phyloP scores from a whole-genome alignment of 2,888 invertebrate genomes.

The Didymodactylos carnosus region DNA sequence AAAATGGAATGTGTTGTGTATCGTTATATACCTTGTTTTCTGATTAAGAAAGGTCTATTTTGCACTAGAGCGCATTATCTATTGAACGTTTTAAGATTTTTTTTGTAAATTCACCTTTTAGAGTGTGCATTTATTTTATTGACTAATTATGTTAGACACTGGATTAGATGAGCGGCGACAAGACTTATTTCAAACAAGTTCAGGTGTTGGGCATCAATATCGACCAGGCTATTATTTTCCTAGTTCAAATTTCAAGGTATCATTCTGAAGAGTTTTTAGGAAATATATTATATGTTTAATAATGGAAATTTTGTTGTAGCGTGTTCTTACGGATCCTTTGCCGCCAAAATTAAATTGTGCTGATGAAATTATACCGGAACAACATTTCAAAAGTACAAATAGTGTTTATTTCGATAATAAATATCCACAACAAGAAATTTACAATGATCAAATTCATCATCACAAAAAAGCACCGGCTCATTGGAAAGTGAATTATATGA shows the following conservation, averaged over 20 bases:
- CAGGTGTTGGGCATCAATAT: slow-evolving; percentile 33
- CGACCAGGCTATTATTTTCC: slow-evolving; percentile 34
- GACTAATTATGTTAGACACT: not conserved
- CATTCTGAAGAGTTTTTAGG: not conserved
- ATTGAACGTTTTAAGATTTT: too few relatives aligned
- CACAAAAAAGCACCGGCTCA: slow-evolving; percentile 32
- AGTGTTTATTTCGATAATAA: slow-evolving; percentile 29
- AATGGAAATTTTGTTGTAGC: slow-evolving; percentile 20
- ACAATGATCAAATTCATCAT: slow-evolving; percentile 8
- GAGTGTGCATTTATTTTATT: too few relatives aligned
- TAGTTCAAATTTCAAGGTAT: slow-evolving; percentile 30
- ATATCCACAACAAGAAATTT: slow-evolving; percentile 21
- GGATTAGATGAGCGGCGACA: slow-evolving; percentile 6
- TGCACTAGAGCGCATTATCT: too few relatives aligned
- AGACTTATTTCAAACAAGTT: slow-evolving; percentile 30
- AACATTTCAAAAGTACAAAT: slow-evolving; percentile 29
- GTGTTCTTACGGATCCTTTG: slow-evolving; percentile 27
- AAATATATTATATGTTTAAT: not conserved
- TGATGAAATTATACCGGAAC: slow-evolving; percentile 25
- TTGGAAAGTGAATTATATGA: slow-evolving; percentile 21
- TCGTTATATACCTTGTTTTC: too few relatives aligned
- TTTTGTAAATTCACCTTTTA: too few relatives aligned
- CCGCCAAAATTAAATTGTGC: slow-evolving; percentile 27
- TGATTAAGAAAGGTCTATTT: too few relatives aligned
- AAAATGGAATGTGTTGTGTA: too few relatives aligned